phyloP scores from a whole-genome alignment of 1,140 invertebrate genomes.

The Neodiprion virginianus region DNA sequence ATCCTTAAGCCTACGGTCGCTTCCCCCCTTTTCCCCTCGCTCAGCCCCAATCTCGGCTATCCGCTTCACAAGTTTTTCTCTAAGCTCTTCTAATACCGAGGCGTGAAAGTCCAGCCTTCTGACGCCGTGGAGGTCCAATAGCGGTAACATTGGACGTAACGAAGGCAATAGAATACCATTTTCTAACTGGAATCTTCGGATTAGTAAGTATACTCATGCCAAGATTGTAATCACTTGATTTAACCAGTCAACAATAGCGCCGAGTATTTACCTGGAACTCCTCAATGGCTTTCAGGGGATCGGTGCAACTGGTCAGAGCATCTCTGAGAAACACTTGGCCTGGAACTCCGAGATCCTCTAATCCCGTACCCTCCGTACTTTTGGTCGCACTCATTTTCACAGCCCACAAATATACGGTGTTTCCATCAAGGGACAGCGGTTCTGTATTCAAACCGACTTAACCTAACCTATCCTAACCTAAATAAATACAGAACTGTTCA shows the following conservation, averaged over 20 bases:
- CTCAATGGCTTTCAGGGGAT: conserved; percentile 95
- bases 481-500: no score
- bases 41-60: conserved; percentile 89
- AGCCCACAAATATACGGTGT: not conserved
- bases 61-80: conserved; percentile 86
- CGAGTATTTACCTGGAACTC: conserved; percentile 84
- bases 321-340: conserved; percentile 89
- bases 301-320: conserved; percentile 93
- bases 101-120: conserved; percentile 92
- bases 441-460: no score
- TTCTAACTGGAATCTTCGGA: conserved; percentile 68
- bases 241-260: not conserved
- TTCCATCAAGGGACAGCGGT: not conserved
- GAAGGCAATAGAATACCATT: conserved; percentile 95
- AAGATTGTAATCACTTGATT: conserved; percentile 15
- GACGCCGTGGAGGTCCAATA: conserved; percentile 93
- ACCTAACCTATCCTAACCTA: no score
- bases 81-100: conserved; percentile 91
- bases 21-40: conserved; percentile 56
- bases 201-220: conserved; percentile 10
- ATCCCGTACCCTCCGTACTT: conserved; percentile 29
- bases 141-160: conserved; percentile 89
- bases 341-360: conserved; percentile 92
- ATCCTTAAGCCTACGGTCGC: conserved; percentile 88
- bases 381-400: not conserved